phyloP scores from a whole-genome alignment of 2,797 vertebrate species.

The Tapera naevia region DNA sequence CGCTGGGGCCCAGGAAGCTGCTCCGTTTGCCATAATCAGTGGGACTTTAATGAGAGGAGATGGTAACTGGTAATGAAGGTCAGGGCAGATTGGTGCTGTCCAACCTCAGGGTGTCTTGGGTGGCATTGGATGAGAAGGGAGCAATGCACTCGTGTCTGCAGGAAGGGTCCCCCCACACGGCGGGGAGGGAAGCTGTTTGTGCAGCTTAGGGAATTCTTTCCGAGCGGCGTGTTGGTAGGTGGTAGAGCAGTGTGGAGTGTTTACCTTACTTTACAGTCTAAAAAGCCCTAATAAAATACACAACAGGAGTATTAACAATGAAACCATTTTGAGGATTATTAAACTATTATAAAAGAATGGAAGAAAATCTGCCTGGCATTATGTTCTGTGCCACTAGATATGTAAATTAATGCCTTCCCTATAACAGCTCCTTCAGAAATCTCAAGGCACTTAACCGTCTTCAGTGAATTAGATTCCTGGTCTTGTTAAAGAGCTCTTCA shows the following conservation, averaged over 20 bases:
- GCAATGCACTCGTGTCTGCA: accelerated
- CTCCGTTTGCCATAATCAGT: too few species aligned
- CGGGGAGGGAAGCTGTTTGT: too few species aligned
- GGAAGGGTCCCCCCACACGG: background rate
- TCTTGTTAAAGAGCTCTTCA: background rate
- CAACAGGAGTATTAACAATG: slow-evolving; percentile 29
- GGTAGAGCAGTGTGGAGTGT: background rate
- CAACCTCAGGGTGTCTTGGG: background rate
- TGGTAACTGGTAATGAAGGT: background rate
- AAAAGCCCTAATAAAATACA: slow-evolving; percentile 39
- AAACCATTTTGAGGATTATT: slow-evolving; percentile 45
- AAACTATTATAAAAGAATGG: slow-evolving; percentile 34
- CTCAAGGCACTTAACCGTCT: slow-evolving; percentile 30
- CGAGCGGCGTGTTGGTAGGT: background rate
- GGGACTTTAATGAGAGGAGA: too few species aligned
- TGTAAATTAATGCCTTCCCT: slow-evolving; percentile 54
- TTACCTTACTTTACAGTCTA: background rate
- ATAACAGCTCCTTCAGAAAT: slow-evolving; percentile 35
- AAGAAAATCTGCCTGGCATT: slow-evolving; percentile 47
- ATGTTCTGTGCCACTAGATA: background rate
- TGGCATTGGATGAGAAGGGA: background rate
- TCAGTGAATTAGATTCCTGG: background rate
- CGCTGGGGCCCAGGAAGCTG: too few species aligned
- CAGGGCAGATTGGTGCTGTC: background rate
- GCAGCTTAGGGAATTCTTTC: background rate